Percentiles rank a stretch among this genome's conserved stretches.
These are phyloP conservation scores for Thunnus maccoyii DNA, from an alignment of 2,113 vertebrate genomes.

Conservation along the genomic window DNA sequence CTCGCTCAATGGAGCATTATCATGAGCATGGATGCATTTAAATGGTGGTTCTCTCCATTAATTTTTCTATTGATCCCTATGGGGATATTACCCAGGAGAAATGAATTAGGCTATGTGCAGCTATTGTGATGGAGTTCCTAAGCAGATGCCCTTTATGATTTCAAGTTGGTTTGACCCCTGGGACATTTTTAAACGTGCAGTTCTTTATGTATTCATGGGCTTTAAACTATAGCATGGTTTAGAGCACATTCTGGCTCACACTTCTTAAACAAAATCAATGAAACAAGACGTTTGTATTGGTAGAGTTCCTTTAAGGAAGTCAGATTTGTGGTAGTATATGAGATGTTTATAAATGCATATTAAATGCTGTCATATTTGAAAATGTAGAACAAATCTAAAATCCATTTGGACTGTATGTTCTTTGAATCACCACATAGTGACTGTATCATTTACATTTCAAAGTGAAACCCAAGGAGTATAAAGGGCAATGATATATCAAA, in stretches of 20 bases:
- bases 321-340: not conserved
- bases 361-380: not conserved
- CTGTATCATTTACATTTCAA: slow-evolving; percentile 23
- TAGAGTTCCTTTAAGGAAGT: not conserved
- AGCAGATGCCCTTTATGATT: slow-evolving; percentile 33
- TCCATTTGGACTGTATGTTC: not conserved
- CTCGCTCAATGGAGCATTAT: slow-evolving; percentile 11
- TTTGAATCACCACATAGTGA: not conserved
- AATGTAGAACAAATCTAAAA: not conserved
- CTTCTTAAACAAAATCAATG: too few species aligned
- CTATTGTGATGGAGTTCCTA: slow-evolving; percentile 1
- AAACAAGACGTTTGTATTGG: not conserved
- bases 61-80: slow-evolving; percentile 47
- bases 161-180: not conserved
- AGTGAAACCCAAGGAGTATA: slow-evolving; percentile 28
- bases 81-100: slow-evolving; percentile 46
- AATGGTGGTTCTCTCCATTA: slow-evolving; percentile 49
- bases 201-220: not conserved
- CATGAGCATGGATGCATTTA: slow-evolving; percentile 53
- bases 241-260: too few species aligned
- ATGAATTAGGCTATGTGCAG: slow-evolving; percentile 27
- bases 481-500: slow-evolving; percentile 41
- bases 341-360: not conserved
- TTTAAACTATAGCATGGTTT: not conserved
- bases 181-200: not conserved